phyloP scores from a whole-genome alignment of 2,797 vertebrate species.

The Fistularia commersonii region DNA sequence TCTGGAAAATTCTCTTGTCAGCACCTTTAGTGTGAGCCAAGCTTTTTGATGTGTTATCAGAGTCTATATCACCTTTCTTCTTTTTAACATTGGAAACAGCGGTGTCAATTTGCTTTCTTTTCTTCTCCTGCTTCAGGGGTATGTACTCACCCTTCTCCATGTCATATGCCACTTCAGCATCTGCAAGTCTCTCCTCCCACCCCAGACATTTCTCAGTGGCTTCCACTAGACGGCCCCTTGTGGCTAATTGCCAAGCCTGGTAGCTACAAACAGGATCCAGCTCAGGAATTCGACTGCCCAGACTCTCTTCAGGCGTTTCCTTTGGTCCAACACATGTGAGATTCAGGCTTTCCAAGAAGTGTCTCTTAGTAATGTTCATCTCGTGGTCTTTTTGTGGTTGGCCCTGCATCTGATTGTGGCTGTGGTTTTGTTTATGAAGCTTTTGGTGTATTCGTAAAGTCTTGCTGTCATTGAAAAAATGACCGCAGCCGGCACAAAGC shows the following conservation, averaged over 20 bases:
- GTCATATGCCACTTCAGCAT: constrained; percentile 85
- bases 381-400: constrained; percentile 30
- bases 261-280: constrained; percentile 95
- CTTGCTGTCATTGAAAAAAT: constrained; percentile 89
- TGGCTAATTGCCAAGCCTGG: constrained; percentile 95
- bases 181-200: constrained; percentile 87
- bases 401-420: constrained; percentile 24
- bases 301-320: constrained; percentile 49
- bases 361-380: constrained; percentile 66
- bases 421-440: constrained; percentile 75
- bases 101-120: constrained; percentile 82
- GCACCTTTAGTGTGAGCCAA: constrained; percentile 31
- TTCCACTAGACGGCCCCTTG: constrained; percentile 88
- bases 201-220: constrained; percentile 84
- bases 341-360: constrained; percentile 83
- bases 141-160: constrained; percentile 87
- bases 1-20: constrained; percentile 49
- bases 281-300: constrained; percentile 82
- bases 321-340: constrained; percentile 68
- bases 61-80: constrained; percentile 53
- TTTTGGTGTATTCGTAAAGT: constrained; percentile 83
- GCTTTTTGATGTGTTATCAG: constrained; percentile 36
- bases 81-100: constrained; percentile 70
- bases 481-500: constrained; percentile 92
- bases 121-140: constrained; percentile 85